Conservation (phyloP, 2,113 vertebrate genomes). For the Monarcha castaneiventris region DNA sequence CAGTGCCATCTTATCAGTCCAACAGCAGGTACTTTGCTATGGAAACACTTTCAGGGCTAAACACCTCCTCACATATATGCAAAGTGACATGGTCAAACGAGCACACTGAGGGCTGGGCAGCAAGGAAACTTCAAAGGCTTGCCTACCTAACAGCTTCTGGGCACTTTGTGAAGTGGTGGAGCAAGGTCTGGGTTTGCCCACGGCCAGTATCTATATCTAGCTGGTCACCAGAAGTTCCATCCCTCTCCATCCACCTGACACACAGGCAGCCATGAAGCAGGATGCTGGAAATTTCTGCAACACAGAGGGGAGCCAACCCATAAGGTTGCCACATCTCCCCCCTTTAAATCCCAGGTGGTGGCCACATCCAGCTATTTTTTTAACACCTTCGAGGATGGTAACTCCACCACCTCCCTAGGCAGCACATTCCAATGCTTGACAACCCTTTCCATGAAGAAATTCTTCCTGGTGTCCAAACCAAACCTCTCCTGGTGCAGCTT, state of each 20-base stretch:
- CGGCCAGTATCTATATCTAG: background rate
- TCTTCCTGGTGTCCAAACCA: background rate
- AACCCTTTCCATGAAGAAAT: background rate
- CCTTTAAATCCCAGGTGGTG: background rate
- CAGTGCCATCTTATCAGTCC: accelerated
- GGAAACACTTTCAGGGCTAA: background rate
- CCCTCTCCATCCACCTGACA: background rate
- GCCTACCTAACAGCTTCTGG: background rate
- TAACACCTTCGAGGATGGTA: background rate
- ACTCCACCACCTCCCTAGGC: background rate
- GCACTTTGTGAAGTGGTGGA: background rate
- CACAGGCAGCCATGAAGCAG: accelerated
- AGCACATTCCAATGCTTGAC: background rate
- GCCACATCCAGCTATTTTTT: background rate
- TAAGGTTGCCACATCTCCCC: accelerated
- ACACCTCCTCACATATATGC: background rate
- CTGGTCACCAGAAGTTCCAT: background rate
- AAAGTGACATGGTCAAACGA: background rate
- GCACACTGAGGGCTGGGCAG: background rate
- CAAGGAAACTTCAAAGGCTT: background rate
- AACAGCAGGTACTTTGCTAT: background rate
- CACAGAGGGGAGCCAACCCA: accelerated
- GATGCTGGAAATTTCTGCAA: background rate
- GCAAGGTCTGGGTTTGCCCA: background rate
- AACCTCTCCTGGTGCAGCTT: background rate